These are phyloP conservation scores for Phaedon cochleariae DNA, from an alignment of 2,888 invertebrate genomes.

Conservation along the genomic window DNA sequence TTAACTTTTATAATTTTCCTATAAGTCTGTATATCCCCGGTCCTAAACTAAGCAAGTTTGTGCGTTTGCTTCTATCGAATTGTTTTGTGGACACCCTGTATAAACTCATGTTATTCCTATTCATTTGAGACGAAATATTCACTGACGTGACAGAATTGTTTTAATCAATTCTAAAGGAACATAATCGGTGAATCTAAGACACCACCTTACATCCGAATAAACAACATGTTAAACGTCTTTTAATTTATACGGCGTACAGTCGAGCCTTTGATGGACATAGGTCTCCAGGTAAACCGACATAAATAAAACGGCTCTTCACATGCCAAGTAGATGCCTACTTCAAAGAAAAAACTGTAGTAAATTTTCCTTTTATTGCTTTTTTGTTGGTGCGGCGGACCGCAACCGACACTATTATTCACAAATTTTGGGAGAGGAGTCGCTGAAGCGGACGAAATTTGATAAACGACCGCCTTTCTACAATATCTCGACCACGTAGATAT, in stretches of 20 bases:
- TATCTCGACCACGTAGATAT: neutral
- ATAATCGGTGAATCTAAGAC: too few relatives aligned
- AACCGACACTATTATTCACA: conserved; percentile 57
- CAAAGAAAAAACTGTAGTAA: conserved; percentile 58
- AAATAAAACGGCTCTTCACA: conserved; percentile 48
- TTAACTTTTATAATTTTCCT: too few relatives aligned
- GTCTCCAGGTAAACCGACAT: conserved; percentile 31
- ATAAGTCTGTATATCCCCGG: too few relatives aligned
- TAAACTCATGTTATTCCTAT: too few relatives aligned
- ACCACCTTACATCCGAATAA: neutral
- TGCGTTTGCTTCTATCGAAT: too few relatives aligned
- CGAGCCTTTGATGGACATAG: conserved; percentile 25
- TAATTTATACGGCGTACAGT: neutral
- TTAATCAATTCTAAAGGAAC: too few relatives aligned
- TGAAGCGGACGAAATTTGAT: conserved; percentile 57
- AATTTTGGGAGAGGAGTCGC: conserved; percentile 55
- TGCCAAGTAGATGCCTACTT: conserved; percentile 55
- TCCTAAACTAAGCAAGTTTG: too few relatives aligned
- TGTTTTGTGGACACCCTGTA: too few relatives aligned
- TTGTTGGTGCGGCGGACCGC: conserved; percentile 53
- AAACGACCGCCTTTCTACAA: conserved; percentile 51
- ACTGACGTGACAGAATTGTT: too few relatives aligned
- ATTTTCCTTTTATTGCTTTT: conserved; percentile 57
- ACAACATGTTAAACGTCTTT: neutral
- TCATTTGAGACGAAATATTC: too few relatives aligned